Evolutionary conservation across 2,113 vertebrate species (phyloP), one percentile per base, ranked within the genome.

Genomic region (Copsychus sechellarum): DNA sequence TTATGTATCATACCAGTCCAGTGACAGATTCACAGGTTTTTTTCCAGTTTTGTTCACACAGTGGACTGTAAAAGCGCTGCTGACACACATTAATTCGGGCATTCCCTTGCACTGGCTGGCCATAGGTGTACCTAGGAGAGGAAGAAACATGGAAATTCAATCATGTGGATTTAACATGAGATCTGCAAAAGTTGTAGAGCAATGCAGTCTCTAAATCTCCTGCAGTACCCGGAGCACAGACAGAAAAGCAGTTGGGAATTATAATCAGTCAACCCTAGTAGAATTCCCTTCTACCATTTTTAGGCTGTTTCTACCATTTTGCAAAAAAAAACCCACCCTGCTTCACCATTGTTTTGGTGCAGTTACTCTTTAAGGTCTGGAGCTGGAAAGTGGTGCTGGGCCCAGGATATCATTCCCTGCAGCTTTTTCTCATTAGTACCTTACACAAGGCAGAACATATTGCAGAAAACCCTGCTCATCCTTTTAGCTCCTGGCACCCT

Each of bases 61-160:
- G 38, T n/a, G 33, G 21, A 20, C 71, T 38, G n/a, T 95, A 95
- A 51, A 91, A 89, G 22, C 1, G 78, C 14, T 53, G 51, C 53
- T 95, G 94, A 72, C 98, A 98, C 51, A 97, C 95, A 11, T 23
- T 95, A 42, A 98, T 76, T 51, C 8, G 94, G 36, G 65, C 96
- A 65, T 64, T 96, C 9, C 98, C 98, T 50, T 96, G 95, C 56
- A 98, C 96, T 2, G 97, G 91, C 24, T 97, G 97, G 40, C 97
- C 98, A 2, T 95, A 98, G 20, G 96, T 97, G 58, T 98, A 98
- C 43, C 98, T 98, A 67, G 74, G 26, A 58, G 66, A 86, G 61
- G 34, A 86, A 74, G 21, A 71, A 15, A 81, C 17, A 45, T 3
- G 62, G 56, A 26, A 77, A 77, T 31, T 11, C 25, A 33, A 6